Evolutionary conservation across 2,888 invertebrate genomes (phyloP).

Genomic region (Nephrotoma appendiculata): DNA sequence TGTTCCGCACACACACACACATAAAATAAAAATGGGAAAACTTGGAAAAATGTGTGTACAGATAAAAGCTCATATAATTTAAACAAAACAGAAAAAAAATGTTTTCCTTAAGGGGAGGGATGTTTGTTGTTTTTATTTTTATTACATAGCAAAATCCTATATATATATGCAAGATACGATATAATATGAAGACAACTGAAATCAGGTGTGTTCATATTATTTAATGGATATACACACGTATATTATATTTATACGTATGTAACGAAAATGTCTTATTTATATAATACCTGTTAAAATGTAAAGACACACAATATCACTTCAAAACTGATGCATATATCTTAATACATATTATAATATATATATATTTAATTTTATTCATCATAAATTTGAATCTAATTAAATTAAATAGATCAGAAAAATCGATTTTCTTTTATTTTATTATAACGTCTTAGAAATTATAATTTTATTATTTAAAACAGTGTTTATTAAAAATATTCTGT

Average conservation of each 20-base stretch:
- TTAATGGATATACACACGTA: neutral
- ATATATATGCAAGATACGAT: neutral
- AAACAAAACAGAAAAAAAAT: neutral
- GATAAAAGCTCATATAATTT: neutral
- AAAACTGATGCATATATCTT: neutral
- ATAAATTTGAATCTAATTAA: neutral
- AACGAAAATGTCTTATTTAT: neutral
- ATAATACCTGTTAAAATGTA: neutral
- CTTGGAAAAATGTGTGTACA: neutral
- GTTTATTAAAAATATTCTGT: neutral
- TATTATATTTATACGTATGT: neutral
- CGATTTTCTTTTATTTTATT: neutral
- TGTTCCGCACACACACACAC: neutral
- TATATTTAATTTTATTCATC: neutral
- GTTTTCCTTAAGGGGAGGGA: neutral
- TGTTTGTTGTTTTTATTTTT: neutral
- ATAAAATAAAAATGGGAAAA: neutral
- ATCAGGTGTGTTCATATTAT: neutral
- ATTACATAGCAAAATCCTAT: neutral
- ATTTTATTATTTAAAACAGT: neutral
- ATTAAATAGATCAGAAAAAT: neutral
- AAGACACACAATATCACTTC: neutral
- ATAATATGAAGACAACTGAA: neutral
- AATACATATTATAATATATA: neutral
- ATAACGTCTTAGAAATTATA: neutral